Base-by-base conservation (phyloP, 2,888 invertebrate species). In the Caenorhabditis sp. region DNA sequence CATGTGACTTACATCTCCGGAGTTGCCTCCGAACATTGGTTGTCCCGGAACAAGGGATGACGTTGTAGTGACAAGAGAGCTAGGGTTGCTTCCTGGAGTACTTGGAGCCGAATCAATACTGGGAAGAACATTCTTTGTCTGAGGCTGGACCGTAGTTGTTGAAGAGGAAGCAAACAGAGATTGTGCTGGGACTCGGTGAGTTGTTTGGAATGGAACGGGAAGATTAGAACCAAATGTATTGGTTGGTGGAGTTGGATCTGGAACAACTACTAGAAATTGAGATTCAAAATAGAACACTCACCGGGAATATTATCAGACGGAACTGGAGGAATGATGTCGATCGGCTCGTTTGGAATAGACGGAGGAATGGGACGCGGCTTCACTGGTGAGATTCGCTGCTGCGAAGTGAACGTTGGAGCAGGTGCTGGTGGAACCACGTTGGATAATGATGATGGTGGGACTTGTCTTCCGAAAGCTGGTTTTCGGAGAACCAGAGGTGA, bases 241-340 rank as follows among this genome's bases (percentile, higher is more conserved):
- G 7, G 64, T 61, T 49, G 80, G 63, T 41, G 84, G 80, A 4
- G 80, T 72, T 7, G 83, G 83, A 49, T 80, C 80, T 77, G 70
- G 56, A 79, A 70, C 63, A 56, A 79, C 70, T 79, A 2, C 4
- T 14, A 51, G 10, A n/a, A n/a, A n/a, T n/a, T n/a, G n/a, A n/a
- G n/a, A n/a, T n/a, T n/a, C n/a, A n/a, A n/a, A n/a, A n/a, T n/a
- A n/a, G 8, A 10, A 38, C 8, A 41, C 35, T 66, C 26, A 76
- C 82, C 82, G 22, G 80, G 83, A 66, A 84, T 66, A 61, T 69
- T 80, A 7, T 84, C 83, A 3, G 80, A 80, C 24, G 83, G 83
- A 35, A 84, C 83, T 38, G 83, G 83, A 2, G 83, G 83, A 54
- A 84, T 80, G 2, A 84, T 56, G 38, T 84, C 83, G 4, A 64